Percentiles rank a stretch among this genome's conserved stretches.
Conservation (phyloP, 2,888 invertebrate species). For the Odontomyia ornata region DNA sequence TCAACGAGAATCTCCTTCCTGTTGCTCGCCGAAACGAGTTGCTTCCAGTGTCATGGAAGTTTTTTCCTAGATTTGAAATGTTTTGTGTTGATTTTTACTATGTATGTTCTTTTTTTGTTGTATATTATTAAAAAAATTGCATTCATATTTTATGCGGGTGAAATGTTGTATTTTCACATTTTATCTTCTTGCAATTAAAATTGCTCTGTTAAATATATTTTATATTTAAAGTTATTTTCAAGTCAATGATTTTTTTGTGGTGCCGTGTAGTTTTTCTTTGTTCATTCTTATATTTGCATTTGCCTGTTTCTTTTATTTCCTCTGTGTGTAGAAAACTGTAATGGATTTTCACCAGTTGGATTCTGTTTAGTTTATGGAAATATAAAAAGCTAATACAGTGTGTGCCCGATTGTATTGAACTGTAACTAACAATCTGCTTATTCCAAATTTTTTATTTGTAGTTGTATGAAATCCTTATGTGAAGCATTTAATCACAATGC, state of each 20-base stretch:
- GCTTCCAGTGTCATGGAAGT: slow-evolving; percentile 20
- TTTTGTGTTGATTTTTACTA: slow-evolving; percentile 15
- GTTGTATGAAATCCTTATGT: slow-evolving; percentile 39
- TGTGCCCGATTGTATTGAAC: slow-evolving; percentile 18
- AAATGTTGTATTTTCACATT: slow-evolving; percentile 36
- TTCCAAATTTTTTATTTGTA: slow-evolving; percentile 1
- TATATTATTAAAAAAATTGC: slow-evolving; percentile 41
- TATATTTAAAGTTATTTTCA: slow-evolving; percentile 36
- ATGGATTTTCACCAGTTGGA: background rate
- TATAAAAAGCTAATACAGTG: slow-evolving; percentile 6
- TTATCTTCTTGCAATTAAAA: slow-evolving; percentile 40
- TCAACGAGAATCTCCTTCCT: too few relatives aligned
- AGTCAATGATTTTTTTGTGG: slow-evolving; percentile 36
- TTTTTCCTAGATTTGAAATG: slow-evolving; percentile 23
- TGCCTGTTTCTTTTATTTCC: background rate
- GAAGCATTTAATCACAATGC: slow-evolving; percentile 30
- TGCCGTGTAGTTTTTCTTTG: slow-evolving; percentile 1
- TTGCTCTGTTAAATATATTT: slow-evolving; percentile 40
- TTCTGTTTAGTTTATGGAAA: slow-evolving; percentile 4
- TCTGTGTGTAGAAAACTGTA: background rate
- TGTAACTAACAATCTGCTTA: slow-evolving; percentile 11
- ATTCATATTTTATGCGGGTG: slow-evolving; percentile 19
- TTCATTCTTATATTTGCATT: background rate
- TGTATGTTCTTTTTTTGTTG: slow-evolving; percentile 30
- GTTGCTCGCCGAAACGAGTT: too few relatives aligned